These are phyloP conservation scores for Frankliniella intonsa DNA, from an alignment of 2,888 invertebrate species.

Conservation along the genomic window DNA sequence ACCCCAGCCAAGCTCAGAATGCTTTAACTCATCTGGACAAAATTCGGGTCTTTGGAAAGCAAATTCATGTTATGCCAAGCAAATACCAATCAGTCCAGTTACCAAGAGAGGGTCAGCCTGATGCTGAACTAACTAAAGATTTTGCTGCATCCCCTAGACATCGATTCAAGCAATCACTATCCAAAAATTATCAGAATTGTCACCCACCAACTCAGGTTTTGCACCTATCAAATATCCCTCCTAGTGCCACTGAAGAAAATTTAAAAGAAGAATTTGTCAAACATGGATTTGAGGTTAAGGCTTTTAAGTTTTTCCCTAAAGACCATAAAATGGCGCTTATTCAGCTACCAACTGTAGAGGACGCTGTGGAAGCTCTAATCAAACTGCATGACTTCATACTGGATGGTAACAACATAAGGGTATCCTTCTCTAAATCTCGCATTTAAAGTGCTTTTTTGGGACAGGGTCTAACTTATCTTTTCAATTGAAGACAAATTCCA, in stretches of 20 bases:
- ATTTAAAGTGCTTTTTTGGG: background rate
- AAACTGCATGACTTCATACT: slow-evolving; percentile 9
- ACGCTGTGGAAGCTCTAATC: background rate
- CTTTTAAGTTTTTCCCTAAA: background rate
- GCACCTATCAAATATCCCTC: background rate
- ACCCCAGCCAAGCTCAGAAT: slow-evolving; percentile 9
- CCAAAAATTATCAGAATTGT: slow-evolving; percentile 1
- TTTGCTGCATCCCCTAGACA: background rate
- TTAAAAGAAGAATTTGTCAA: background rate
- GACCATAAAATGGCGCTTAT: slow-evolving; percentile 13
- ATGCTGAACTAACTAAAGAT: background rate
- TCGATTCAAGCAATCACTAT: background rate
- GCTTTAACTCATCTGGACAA: background rate
- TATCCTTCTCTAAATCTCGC: slow-evolving; percentile 3
- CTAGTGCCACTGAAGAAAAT: background rate
- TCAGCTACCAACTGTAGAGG: background rate
- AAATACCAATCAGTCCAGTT: background rate
- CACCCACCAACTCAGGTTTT: background rate
- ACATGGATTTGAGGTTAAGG: background rate
- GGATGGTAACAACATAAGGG: slow-evolving; percentile 10
- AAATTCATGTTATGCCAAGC: slow-evolving; percentile 17
- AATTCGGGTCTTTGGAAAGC: background rate
- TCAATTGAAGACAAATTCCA: background rate
- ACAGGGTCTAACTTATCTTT: background rate
- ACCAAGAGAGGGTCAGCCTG: background rate